These are phyloP conservation scores for Galaxias olidus DNA, from an alignment of 2,797 vertebrate genomes.

Conservation along the genomic window DNA sequence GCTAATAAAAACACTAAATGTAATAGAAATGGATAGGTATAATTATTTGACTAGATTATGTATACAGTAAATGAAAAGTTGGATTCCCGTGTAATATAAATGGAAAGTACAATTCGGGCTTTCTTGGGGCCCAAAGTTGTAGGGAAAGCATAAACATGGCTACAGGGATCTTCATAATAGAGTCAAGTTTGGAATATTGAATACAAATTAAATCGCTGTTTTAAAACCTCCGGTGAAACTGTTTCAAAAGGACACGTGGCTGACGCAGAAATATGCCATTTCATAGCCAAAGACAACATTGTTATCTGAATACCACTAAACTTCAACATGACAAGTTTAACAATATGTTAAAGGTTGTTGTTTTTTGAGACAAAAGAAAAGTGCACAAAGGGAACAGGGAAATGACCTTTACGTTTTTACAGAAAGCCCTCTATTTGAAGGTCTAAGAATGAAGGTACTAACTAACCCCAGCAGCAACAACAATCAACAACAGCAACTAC, in stretches of 20 bases:
- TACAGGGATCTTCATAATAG: neutral
- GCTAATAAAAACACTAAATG: no score
- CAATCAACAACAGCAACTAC: neutral
- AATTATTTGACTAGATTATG: no score
- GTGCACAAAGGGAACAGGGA: neutral
- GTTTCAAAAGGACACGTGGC: slow-evolving; percentile 21
- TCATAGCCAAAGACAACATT: slow-evolving; percentile 43
- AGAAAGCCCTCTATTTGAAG: no score
- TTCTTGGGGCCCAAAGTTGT: no score
- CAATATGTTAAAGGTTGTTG: slow-evolving; percentile 2
- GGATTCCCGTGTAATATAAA: no score
- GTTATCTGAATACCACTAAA: slow-evolving; percentile 33
- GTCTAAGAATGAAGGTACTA: no score
- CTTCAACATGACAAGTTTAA: slow-evolving; percentile 21
- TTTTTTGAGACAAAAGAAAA: slow-evolving; percentile 30
- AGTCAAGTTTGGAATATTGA: neutral
- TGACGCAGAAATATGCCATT: slow-evolving; percentile 34
- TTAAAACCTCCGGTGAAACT: slow-evolving; percentile 22
- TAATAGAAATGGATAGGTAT: no score
- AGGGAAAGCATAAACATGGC: no score
- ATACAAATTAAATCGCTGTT: slow-evolving; percentile 22
- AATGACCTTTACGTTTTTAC: slow-evolving; percentile 10
- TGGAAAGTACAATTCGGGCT: no score
- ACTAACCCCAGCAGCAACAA: neutral
- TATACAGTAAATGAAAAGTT: no score